Evolutionary conservation across 64 coral and sea anemone species (phyloP), one percentile per base, ranked within the genome.

Genomic region (Platygyra sinensis): DNA sequence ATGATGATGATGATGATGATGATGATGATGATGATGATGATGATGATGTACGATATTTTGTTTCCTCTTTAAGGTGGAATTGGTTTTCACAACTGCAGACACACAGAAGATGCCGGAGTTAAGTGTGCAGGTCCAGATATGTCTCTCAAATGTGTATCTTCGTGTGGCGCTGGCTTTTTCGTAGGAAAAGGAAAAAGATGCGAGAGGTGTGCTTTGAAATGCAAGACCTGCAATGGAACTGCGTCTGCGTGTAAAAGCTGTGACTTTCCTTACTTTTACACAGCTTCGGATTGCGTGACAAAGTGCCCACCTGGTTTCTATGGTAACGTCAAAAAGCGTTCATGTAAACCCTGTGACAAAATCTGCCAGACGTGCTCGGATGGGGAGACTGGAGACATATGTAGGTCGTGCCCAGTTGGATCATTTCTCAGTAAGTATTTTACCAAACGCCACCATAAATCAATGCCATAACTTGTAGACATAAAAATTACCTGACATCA

Each of bases 111-210:
- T 29, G 83, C 90, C 13, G 95, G 95, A 16, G 51, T 97, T 22
- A 69, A 78, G 9, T 97, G 95, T 24, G 19, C 60, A 22, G 95
- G 95, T 20, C 95, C 95, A 27, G 95, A 97, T 14, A 97, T 89
- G 71, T 94, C 91, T 46, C 77, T 54, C 14, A 76, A 85, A 22
- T 97, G 95, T 30, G 90, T 82, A 18, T 75, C 49, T 13, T 83
- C 74, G 2, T 97, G 95, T 84, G 78, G 60, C 10, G 29, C 30
- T 14, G 95, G 95, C 0, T 97, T 88, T 72, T 97, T 62, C 75
- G 73, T 46, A 25, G 22, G 80, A 20, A 80, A 80, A 19, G 61
- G 62, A 5, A 83, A 89, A 64, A 71, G 39, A 72, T 97, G 95
- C 72, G 67, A 77, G 25, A 79, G 76, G 30, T 97, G 95, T 9